Conservation (phyloP, 2,113 vertebrate genomes). For the Lasiurus borealis region DNA sequence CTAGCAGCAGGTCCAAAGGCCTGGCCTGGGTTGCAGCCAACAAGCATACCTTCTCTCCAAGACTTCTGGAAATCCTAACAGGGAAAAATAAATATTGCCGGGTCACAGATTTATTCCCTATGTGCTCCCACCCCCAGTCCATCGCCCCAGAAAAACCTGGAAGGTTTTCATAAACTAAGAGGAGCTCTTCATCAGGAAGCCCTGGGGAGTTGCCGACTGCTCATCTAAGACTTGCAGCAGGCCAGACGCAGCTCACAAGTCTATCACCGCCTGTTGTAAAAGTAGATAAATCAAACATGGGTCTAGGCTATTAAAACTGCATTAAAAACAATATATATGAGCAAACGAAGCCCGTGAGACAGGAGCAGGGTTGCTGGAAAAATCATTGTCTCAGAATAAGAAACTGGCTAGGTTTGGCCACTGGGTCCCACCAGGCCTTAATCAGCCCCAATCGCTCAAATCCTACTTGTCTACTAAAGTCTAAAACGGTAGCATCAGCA, state of each 20-base stretch:
- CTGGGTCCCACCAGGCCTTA: not conserved
- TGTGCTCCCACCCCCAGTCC: not conserved
- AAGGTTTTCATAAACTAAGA: conserved; percentile 20
- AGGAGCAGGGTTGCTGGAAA: conserved; percentile 56
- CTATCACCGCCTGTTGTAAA: not conserved
- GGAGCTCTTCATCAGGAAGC: not conserved
- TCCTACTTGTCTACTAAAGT: conserved; percentile 1
- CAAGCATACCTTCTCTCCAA: not conserved
- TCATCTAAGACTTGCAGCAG: not conserved
- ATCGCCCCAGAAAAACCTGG: not conserved
- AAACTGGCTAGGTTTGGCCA: not conserved
- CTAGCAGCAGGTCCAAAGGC: not conserved
- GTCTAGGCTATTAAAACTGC: conserved; percentile 48
- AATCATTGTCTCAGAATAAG: conserved; percentile 45
- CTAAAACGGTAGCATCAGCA: conserved; percentile 19
- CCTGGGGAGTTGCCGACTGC: not conserved
- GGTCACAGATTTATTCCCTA: not conserved
- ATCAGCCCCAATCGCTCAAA: not conserved
- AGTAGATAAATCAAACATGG: conserved; percentile 56
- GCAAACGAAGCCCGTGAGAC: conserved; percentile 58
- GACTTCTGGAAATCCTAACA: not conserved
- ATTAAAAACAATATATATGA: conserved; percentile 49
- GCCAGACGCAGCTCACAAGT: not conserved
- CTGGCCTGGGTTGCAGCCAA: not conserved
- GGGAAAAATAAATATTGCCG: not conserved